phyloP scores from a whole-genome alignment of 2,888 invertebrate species.

The Petrolisthes manimaculis region DNA sequence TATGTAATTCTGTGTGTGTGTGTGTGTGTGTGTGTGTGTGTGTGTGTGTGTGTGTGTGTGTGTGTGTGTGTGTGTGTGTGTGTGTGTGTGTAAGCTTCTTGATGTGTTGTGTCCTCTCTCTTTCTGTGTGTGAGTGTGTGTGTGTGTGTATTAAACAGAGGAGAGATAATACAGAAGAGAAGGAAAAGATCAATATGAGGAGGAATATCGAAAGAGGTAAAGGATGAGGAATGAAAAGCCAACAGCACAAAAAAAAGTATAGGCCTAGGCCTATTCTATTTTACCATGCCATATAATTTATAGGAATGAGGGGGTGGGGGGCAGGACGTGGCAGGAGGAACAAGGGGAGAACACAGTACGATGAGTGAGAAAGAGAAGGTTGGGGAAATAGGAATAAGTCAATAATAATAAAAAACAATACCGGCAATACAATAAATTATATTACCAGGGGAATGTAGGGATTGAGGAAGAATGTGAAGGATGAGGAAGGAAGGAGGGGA shows the following conservation, averaged over 20 bases:
- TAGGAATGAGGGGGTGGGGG: no score
- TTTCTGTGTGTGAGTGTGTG: background rate
- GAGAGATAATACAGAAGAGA: background rate
- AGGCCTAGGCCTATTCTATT: no score
- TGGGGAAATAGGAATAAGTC: no score
- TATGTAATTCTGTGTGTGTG: background rate
- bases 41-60: conserved; percentile 14
- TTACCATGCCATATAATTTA: no score
- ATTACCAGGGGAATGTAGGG: background rate
- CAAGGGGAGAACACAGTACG: background rate
- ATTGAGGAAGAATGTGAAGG: background rate
- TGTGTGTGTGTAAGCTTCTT: conserved; percentile 17
- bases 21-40: conserved; percentile 20
- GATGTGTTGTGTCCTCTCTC: background rate
- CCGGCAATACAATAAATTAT: no score
- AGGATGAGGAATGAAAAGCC: background rate
- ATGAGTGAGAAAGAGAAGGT: background rate
- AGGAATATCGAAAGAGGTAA: background rate
- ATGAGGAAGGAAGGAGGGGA: background rate
- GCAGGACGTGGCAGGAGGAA: no score
- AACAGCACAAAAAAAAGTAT: no score
- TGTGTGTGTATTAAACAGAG: no score
- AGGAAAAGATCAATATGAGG: background rate
- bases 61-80: conserved; percentile 24
- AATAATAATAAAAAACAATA: no score